Evolutionary conservation across 2,113 vertebrate genomes (phyloP), one percentile per base, ranked within the genome.

Genomic region (Furnarius figulus): DNA sequence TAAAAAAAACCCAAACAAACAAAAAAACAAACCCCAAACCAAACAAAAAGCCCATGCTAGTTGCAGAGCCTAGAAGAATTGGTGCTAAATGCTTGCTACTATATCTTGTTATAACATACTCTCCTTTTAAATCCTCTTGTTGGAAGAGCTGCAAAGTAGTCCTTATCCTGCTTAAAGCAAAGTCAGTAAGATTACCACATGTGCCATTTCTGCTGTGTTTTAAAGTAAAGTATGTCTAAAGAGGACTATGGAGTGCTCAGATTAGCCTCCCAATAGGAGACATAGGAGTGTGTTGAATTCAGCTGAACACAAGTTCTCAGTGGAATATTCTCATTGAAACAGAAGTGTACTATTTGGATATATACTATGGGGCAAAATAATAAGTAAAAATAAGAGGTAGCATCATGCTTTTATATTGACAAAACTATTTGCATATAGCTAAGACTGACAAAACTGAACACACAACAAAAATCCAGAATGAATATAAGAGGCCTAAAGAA

Each of bases 381-480:
- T 52, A 62, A 72, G 37, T 23, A 56, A 75, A 80, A 50, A 37
- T 24, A 63, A 72, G 16, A 49, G 13, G 17, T 42, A 89, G 14
- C 18, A 46, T 7, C 0, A 0, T 82, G 52, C 28, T 89, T 79
- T 82, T 79, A 19, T n/a, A 70, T 14, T 0, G 2, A 44, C 30
- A 74, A 74, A 62, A 10, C 5, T 31, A 12, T 68, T 42, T 84
- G 19, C n/a, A 30, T 28, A 28, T 17, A 80, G 40, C 27, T 76
- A 28, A 23, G 21, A 40, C 14, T 58, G 61, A 50, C 42, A 63
- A 85, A 90, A 84, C 24, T 9, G 4, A 86, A 77, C 10, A 31
- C 44, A 59, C 65, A 88, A 65, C 14, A 76, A 75, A 89, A 87
- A 56, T 24, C 11, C 31, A 93, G 30, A 80, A 80, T 23, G 15